Conservation (phyloP, 35 echinoderm and acorn worm species). For the Apostichopus parvimensis region DNA sequence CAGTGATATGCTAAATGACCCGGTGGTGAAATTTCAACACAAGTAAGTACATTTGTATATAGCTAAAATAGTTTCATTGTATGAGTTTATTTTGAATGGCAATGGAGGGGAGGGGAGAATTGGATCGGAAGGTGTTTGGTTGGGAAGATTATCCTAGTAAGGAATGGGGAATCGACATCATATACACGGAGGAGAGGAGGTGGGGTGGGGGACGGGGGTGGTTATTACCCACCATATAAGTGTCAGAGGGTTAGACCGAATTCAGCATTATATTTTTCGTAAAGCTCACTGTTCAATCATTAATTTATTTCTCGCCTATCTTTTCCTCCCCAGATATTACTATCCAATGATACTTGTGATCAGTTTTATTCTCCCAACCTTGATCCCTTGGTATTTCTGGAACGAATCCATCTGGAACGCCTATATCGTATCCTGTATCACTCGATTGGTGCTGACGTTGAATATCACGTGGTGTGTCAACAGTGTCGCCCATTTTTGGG, state of each 20-base stretch:
- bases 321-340: conserved; percentile 48
- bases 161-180: too few relatives aligned
- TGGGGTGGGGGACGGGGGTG: too few relatives aligned
- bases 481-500: conserved; percentile 86
- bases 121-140: too few relatives aligned
- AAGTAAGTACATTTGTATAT: conserved; percentile 54
- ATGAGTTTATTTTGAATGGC: too few relatives aligned
- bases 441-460: conserved; percentile 62
- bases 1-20: conserved; percentile 68
- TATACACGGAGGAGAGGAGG: too few relatives aligned
- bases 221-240: too few relatives aligned
- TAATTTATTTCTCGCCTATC: not conserved
- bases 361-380: conserved; percentile 64
- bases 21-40: conserved; percentile 70
- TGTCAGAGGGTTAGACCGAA: too few relatives aligned
- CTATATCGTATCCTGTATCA: conserved; percentile 47
- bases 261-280: too few relatives aligned
- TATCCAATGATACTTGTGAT: conserved; percentile 42
- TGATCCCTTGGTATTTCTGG: conserved; percentile 62
- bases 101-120: too few relatives aligned
- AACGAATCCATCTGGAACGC: conserved; percentile 71
- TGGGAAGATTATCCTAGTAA: too few relatives aligned
- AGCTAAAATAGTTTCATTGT: too few relatives aligned
- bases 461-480: conserved; percentile 81
- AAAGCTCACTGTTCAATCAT: too few relatives aligned